Percentiles rank a stretch among this genome's conserved stretches.
phyloP scores from a whole-genome alignment of 2,113 vertebrate species.

The Myodes glareolus region DNA sequence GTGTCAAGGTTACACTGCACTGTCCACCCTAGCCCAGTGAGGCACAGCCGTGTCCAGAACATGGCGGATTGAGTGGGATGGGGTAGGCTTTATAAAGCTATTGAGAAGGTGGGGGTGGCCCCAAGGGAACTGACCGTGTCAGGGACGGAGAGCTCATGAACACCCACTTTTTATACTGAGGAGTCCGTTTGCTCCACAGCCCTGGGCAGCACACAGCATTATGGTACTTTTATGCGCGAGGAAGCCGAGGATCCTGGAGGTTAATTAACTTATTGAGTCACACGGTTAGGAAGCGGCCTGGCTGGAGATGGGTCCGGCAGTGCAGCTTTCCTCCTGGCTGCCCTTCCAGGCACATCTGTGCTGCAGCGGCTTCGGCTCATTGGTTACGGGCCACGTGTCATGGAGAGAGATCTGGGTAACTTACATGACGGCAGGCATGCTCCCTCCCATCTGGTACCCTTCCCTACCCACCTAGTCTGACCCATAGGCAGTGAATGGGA shows the following conservation, averaged over 20 bases:
- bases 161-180: not conserved
- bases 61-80: not conserved
- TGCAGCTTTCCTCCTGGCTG: not conserved
- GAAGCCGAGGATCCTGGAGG: not conserved
- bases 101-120: no score
- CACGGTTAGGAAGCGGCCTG: not conserved
- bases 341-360: not conserved
- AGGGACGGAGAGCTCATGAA: rapidly evolving
- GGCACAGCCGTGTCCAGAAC: no score
- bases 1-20: not conserved
- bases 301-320: not conserved
- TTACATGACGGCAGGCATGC: rapidly evolving
- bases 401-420: not conserved
- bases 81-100: not conserved
- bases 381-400: not conserved
- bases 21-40: rapidly evolving
- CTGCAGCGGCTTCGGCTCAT: not conserved
- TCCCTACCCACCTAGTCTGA: no score
- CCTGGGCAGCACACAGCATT: not conserved
- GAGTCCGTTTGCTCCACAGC: rapidly evolving
- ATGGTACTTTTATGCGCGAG: not conserved
- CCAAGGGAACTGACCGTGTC: not conserved
- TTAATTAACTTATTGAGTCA: not conserved
- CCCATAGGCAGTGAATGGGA: not conserved
- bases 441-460: rapidly evolving